Base-by-base conservation (phyloP, 1,140 invertebrate species). In the Eciton burchellii region DNA sequence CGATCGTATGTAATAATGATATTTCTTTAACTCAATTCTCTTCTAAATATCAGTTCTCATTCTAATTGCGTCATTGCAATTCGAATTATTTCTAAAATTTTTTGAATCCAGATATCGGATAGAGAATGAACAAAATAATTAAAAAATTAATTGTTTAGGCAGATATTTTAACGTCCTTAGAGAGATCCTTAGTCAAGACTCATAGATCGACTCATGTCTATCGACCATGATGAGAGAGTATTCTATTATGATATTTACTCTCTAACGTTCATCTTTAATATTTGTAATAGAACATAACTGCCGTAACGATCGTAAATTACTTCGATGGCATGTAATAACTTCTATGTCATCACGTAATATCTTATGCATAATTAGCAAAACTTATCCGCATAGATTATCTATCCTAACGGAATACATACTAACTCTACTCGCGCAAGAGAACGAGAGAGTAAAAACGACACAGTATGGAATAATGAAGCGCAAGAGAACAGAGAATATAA, bases 351-450 rank as follows among this genome's bases (percentile, higher is more conserved):
- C 4, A 16, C 8, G 43, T 66, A 43, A 66, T 54, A 29, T 66
- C 35, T 66, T 26, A 41, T 35, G n/a, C 43, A 49, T 8, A 6
- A 56, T 70, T 70, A 57, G 21, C 12, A 57, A 70, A 70, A 70
- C 49, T 79, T 79, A 77, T 68, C 9, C 19, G 21, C 21, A 70
- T 56, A 14, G 43, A 79, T 79, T 68, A 41, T 24, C 26, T 56
- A 29, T 9, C 52, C 3, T 3, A 3, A 6, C 11, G 21, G n/a
- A 79, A 56, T 35, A 43, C 41, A 19, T 68, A 41, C 21, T 56
- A 79, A 29, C 68, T 68, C 24, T n/a, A n/a, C 12, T 70, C n/a
- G 16, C 43, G 12, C 26, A 35, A 41, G 59, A 19, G 19, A 56
- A 52, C 45, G 62, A 3, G 4, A 24, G 54, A 52, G n/a, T 16